Percentiles rank a stretch among this genome's conserved stretches.
Conservation (phyloP, 2,888 invertebrate genomes). For the Craniophora ligustri region DNA sequence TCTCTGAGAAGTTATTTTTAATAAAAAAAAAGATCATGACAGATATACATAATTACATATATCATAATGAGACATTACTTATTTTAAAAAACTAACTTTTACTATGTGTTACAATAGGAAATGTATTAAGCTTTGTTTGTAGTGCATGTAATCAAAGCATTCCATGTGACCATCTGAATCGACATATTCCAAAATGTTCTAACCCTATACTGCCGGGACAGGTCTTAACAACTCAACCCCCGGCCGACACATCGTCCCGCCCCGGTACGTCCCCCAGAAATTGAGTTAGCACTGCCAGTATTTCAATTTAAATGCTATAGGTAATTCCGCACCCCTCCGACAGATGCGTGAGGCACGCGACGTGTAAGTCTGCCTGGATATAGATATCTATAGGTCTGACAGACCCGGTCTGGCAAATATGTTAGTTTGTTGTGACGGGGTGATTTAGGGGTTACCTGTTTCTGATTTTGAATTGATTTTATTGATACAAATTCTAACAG, state of each 20-base stretch:
- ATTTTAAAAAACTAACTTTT: too few relatives aligned
- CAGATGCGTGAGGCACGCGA: constrained; percentile 41
- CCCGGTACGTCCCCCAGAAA: constrained; percentile 77
- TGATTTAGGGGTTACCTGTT: constrained; percentile 9
- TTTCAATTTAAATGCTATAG: constrained; percentile 84
- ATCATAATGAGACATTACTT: too few relatives aligned
- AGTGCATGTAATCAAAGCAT: too few relatives aligned
- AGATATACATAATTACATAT: too few relatives aligned
- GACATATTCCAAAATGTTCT: background rate
- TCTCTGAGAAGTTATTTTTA: too few relatives aligned
- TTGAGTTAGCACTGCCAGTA: constrained; percentile 79
- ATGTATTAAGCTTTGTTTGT: too few relatives aligned
- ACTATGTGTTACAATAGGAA: too few relatives aligned
- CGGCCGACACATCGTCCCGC: constrained; percentile 55
- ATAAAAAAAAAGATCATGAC: too few relatives aligned
- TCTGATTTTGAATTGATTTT: background rate
- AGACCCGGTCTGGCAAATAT: constrained; percentile 34
- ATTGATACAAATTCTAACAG: too few relatives aligned
- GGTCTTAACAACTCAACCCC: constrained; percentile 14
- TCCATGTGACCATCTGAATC: too few relatives aligned
- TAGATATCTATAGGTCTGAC: constrained; percentile 11
- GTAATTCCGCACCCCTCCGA: constrained; percentile 72
- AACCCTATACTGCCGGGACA: constrained; percentile 3
- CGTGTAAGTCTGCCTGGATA: background rate
- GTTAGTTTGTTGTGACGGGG: constrained; percentile 47